Evolutionary conservation across 2,113 vertebrate genomes (phyloP).

Genomic region (Xenotilapia flavipinnis): DNA sequence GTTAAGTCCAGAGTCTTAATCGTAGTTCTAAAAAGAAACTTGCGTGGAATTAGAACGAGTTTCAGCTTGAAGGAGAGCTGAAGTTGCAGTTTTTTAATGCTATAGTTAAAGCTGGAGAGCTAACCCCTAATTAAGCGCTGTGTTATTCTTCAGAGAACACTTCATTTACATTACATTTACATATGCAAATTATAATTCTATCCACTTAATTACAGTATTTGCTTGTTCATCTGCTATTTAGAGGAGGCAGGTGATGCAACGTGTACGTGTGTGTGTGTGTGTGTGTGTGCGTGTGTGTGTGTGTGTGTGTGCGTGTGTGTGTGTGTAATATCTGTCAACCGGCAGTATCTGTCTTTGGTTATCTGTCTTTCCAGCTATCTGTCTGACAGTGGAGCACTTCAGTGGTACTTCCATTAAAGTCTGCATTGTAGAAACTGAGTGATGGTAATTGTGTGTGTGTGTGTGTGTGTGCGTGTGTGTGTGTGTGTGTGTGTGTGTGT

Average conservation of each 20-base stretch:
- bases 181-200: conserved; percentile 48
- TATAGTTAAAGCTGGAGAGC: background rate
- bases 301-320: background rate
- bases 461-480: background rate
- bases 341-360: background rate
- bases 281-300: background rate
- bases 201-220: conserved; percentile 49
- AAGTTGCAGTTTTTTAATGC: background rate
- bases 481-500: background rate
- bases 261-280: background rate
- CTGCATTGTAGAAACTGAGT: background rate
- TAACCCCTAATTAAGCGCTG: conserved; percentile 24
- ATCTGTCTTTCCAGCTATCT: background rate
- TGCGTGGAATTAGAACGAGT: background rate
- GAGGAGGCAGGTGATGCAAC: background rate
- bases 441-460: background rate
- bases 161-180: conserved; percentile 53
- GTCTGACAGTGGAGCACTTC: background rate
- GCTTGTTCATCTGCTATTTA: conserved; percentile 35
- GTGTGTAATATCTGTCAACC: background rate
- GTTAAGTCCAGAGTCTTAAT: background rate
- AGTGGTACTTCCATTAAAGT: background rate
- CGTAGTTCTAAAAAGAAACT: background rate
- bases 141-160: conserved; percentile 22
- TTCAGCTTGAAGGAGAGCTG: background rate